phyloP scores from a whole-genome alignment of 1,140 invertebrate genomes.

The Harlomillsia oculata region DNA sequence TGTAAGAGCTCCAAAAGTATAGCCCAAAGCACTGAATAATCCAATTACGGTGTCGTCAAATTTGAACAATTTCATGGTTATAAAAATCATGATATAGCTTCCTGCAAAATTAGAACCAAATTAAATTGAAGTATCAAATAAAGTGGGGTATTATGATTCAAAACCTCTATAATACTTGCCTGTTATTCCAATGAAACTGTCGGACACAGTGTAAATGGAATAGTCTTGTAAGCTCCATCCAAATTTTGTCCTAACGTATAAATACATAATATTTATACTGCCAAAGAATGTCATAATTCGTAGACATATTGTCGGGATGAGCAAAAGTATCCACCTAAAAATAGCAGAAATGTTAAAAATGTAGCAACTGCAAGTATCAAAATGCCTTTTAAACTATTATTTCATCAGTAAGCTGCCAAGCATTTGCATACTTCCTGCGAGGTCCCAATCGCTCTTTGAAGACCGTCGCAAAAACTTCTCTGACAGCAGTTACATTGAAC shows the following conservation, averaged over 20 bases:
- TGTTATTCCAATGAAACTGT: slow-evolving; percentile 2
- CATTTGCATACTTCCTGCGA: slow-evolving; percentile 15
- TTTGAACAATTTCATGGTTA: slow-evolving; percentile 17
- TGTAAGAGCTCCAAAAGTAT: neutral
- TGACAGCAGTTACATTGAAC: slow-evolving; percentile 18
- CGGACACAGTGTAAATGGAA: slow-evolving; percentile 5
- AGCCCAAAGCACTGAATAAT: slow-evolving; percentile 1
- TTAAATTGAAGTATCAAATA: too few species aligned
- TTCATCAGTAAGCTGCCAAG: neutral
- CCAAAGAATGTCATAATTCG: slow-evolving; percentile 9
- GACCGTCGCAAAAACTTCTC: slow-evolving; percentile 15
- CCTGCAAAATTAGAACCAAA: too few species aligned
- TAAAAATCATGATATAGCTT: slow-evolving; percentile 8
- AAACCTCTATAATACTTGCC: slow-evolving; percentile 4
- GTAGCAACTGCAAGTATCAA: neutral
- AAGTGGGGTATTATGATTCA: too few species aligned
- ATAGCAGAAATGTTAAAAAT: neutral
- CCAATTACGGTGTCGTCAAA: slow-evolving; percentile 18
- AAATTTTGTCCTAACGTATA: slow-evolving; percentile 18
- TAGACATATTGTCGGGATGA: slow-evolving; percentile 1
- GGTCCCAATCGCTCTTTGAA: slow-evolving; percentile 9
- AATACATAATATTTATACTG: neutral
- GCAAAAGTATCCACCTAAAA: slow-evolving; percentile 18
- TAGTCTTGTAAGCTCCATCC: slow-evolving; percentile 16
- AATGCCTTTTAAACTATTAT: neutral